Evolutionary conservation across 2,113 vertebrate genomes (phyloP), one percentile per base, ranked within the genome.

Genomic region (Tenebrosternarchus preto): DNA sequence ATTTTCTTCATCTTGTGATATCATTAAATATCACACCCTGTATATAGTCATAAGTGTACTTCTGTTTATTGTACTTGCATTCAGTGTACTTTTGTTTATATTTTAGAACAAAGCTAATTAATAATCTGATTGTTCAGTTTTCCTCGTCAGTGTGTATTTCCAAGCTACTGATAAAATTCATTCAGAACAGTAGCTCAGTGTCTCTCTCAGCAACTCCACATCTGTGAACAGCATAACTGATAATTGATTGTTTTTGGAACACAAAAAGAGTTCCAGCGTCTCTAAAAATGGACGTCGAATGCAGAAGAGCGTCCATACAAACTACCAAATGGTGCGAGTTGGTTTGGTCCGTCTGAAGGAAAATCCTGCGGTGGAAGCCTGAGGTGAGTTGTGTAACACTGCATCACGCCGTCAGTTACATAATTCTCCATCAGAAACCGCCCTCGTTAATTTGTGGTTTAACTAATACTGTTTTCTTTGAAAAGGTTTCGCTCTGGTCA

Each of bases 301-400:
- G n/a, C n/a, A n/a, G n/a, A n/a, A n/a, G n/a, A n/a, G n/a, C n/a
- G n/a, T n/a, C 8, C 5, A 68, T 33, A 9, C 22, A 22, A 66
- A 27, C 53, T 12, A 22, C 36, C 57, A 73, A 59, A 56, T 50
- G 55, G 50, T 59, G 25, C 29, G 53, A 70, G 68, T 36, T 16
- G 36, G 59, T 61, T 56, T 22, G 25, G 71, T 22, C 53, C 50
- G 50, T 81, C 50, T 67, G 56, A 70, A 81, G 83, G 70, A 84
- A 84, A 81, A 81, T 73, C 80, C 63, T 70, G 67, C 75, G 66
- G 67, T 60, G 64, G 69, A 70, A 60, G 29, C 76, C 80, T 81
- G 80, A 76, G 73, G 80, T 81, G 66, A 76, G 31, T 46, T 76
- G 31, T 70, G 56, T 36, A 46, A 55, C 73, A 31, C 61, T 69